phyloP scores from a whole-genome alignment of 53 echinoderm and acorn worm species.

The Antedon mediterranea region DNA sequence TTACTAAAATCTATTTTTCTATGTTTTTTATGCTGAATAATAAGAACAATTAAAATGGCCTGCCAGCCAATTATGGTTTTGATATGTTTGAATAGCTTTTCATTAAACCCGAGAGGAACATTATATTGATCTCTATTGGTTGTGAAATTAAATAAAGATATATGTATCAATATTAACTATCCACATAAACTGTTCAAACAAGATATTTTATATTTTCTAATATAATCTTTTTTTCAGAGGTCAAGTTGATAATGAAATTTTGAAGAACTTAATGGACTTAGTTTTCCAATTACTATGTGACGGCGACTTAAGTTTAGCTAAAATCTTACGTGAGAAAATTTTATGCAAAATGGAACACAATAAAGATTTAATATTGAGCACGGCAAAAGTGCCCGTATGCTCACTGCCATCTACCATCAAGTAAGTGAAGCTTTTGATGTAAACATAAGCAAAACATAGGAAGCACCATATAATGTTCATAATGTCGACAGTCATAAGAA shows the following conservation, averaged over 20 bases:
- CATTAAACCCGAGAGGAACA: not conserved
- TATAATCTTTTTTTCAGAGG: constrained; percentile 49
- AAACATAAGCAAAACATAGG: too few relatives aligned
- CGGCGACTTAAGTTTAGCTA: constrained; percentile 85
- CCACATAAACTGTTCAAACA: not conserved
- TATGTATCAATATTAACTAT: not conserved
- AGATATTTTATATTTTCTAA: not conserved
- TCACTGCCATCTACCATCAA: not conserved
- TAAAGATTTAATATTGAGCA: constrained; percentile 45
- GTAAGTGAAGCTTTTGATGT: too few relatives aligned
- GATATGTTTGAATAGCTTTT: too few relatives aligned
- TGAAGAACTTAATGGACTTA: constrained; percentile 85
- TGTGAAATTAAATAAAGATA: not conserved
- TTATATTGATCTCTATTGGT: not conserved
- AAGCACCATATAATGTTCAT: too few relatives aligned
- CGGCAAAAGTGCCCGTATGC: constrained; percentile 26
- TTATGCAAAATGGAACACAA: constrained; percentile 82
- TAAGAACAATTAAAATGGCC: too few relatives aligned
- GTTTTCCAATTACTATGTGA: constrained; percentile 97
- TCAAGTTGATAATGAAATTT: constrained; percentile 87
- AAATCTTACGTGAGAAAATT: constrained; percentile 73
- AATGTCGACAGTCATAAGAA: too few relatives aligned
- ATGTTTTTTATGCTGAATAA: too few relatives aligned
- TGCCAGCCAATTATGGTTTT: too few relatives aligned
- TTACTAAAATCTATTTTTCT: too few relatives aligned